These are phyloP conservation scores for Melopsittacus undulatus DNA, from an alignment of 2,797 vertebrate species.

Conservation along the genomic window DNA sequence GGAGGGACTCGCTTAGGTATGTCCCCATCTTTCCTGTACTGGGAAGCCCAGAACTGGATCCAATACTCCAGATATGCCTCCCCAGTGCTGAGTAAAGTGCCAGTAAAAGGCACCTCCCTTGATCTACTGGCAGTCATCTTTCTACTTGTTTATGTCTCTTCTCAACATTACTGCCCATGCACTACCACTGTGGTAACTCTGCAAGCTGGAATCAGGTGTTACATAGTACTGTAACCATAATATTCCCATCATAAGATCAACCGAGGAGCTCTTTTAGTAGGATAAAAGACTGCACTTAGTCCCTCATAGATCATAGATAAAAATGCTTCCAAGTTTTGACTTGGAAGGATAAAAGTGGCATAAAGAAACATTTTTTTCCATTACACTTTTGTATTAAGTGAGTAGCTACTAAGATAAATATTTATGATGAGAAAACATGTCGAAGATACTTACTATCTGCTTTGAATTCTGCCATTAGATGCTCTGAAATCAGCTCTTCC, in stretches of 20 bases:
- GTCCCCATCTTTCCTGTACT: background rate
- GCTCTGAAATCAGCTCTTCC: slow-evolving; percentile 93
- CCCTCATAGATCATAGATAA: background rate
- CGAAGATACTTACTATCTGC: slow-evolving; percentile 82
- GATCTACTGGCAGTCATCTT: background rate
- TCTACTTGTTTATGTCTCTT: background rate
- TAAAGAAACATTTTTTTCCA: background rate
- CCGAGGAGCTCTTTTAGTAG: background rate
- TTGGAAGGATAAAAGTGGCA: background rate
- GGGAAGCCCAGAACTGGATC: background rate
- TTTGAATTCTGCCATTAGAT: slow-evolving; percentile 85
- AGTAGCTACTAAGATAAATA: background rate
- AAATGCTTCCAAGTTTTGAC: background rate
- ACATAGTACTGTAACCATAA: background rate
- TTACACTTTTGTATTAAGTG: background rate
- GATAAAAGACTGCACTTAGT: background rate
- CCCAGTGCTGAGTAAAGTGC: background rate
- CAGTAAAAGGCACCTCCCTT: background rate
- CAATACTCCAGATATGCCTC: background rate
- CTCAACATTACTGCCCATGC: background rate
- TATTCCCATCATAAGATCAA: background rate
- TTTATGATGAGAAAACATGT: background rate
- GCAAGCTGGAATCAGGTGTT: background rate
- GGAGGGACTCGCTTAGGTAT: background rate
- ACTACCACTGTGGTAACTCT: background rate